These are phyloP conservation scores for Arizona elegans DNA, from an alignment of 2,113 vertebrate genomes.

Conservation along the genomic window DNA sequence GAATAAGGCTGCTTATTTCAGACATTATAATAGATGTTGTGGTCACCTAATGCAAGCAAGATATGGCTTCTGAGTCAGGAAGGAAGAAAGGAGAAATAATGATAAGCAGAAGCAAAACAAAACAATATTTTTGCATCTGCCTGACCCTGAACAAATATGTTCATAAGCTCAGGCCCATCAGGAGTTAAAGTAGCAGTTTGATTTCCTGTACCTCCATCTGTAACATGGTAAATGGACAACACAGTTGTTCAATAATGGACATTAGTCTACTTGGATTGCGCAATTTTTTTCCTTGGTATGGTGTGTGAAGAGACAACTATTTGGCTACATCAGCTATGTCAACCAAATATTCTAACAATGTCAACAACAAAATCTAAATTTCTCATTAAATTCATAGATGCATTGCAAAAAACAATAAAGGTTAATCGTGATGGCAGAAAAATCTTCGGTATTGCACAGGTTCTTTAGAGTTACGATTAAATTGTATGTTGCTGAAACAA, in stretches of 20 bases:
- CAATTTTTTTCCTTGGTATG: neutral
- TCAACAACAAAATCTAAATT: neutral
- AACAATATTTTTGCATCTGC: slow-evolving; percentile 6
- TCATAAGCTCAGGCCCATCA: neutral
- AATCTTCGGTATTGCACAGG: neutral
- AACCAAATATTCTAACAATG: neutral
- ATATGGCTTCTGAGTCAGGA: neutral
- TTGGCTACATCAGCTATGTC: neutral
- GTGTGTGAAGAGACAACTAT: neutral
- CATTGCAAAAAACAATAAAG: neutral
- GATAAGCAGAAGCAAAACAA: neutral
- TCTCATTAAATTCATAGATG: neutral
- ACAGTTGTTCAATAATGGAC: neutral
- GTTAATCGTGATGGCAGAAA: neutral
- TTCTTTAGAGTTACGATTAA: neutral
- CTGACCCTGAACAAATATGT: neutral
- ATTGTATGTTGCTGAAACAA: neutral
- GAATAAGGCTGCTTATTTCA: neutral
- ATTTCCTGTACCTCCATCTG: neutral
- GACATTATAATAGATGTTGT: neutral
- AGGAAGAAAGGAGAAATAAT: neutral
- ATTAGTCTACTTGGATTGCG: neutral
- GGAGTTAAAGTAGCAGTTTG: neutral
- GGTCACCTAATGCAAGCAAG: slow-evolving; percentile 2
- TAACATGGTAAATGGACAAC: neutral